Evolutionary conservation across 1,140 invertebrate genomes (phyloP).

Genomic region (Drosophila melanogaster): Release_6_plus_ISO1_MT NC_004354.4:6131501-6132000

Average conservation of each 20-base stretch:
- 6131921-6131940: conserved; percentile 86
- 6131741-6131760: too few relatives aligned
- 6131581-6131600: conserved; percentile 21
- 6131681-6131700: conserved; percentile 87
- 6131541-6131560: conserved; percentile 30
- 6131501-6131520: background rate
- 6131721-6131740: background rate
- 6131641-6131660: conserved; percentile 13
- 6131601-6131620: conserved; percentile 21
- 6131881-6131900: conserved; percentile 98
- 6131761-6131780: background rate
- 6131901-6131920: conserved; percentile 98
- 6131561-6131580: conserved; percentile 33
- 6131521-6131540: background rate
- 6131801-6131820: conserved; percentile 99
- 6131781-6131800: conserved; percentile 82
- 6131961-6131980: conserved; percentile 8
- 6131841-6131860: conserved; percentile 99
- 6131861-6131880: conserved; percentile 96
- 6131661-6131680: conserved; percentile 36
- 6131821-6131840: conserved; percentile 99
- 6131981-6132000: background rate
- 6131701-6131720: conserved; percentile 87
- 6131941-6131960: conserved; percentile 85
- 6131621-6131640: conserved; percentile 55